Evolutionary conservation across 2,888 invertebrate species (phyloP), one percentile per base, ranked within the genome.

Genomic region (Apodemia mormo): DNA sequence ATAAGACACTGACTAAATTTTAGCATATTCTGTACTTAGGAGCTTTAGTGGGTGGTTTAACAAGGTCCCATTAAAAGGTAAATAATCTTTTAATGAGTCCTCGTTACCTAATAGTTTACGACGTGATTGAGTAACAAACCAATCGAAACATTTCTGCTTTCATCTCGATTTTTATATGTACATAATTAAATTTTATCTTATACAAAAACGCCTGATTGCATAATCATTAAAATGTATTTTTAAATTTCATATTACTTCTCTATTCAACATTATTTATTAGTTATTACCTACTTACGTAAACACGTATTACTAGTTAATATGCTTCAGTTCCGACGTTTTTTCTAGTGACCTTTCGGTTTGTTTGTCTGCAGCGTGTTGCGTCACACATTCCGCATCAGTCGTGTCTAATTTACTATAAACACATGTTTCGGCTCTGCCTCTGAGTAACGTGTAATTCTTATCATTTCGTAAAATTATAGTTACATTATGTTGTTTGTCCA

Each of bases 391-490:
- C 61, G 61, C 12, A 33, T 33, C 30, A 12, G 61, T 33, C 61
- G 33, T 33, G 61, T 61, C 33, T 61, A 33, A 61, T 61, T 61
- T 61, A 61, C 61, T 61, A 29, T 61, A 61, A 61, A 61, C 33
- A 61, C 29, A 61, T 61, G 61, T 61, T 61, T 54, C 54, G 54
- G 54, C 22, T 54, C 22, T 22, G 54, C 22, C 22, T 54, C 22
- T 22, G 54, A 22, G 22, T 22, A 54, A 54, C 54, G 54, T 54
- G 54, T 54, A 22, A 54, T 54, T 54, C 54, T 54, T 8, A 54
- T 54, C 54, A 54, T 54, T 54, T 54, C 54, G 54, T 54, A 54
- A 54, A 54, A n/a, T 54, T 54, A 22, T 54, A 22, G 8, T 54
- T 8, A 54, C 54, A 54, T 8, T 54, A 54, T 22, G 6, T 54